Conservation (phyloP, 2,113 vertebrate genomes). For the Phoenicopterus ruber region DNA sequence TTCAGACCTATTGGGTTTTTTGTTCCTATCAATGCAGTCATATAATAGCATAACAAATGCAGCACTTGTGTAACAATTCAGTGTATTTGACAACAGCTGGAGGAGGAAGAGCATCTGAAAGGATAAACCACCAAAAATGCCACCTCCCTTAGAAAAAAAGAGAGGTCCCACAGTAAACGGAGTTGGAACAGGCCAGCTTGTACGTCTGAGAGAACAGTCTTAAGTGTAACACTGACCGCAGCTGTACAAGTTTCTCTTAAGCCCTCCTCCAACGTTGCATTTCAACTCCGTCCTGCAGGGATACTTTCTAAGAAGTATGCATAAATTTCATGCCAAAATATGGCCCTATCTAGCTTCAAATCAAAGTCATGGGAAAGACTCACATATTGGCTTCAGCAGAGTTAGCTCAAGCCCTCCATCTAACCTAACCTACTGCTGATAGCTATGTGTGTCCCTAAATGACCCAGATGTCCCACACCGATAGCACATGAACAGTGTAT, state of each 20-base stretch:
- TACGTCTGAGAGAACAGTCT: not conserved
- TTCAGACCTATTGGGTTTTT: not conserved
- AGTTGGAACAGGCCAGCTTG: not conserved
- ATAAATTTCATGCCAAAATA: not conserved
- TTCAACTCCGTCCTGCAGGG: not conserved
- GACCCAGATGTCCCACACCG: not conserved
- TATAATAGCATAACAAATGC: not conserved
- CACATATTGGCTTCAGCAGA: not conserved
- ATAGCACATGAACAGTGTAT: not conserved
- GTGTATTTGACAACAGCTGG: not conserved
- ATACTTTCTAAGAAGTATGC: not conserved
- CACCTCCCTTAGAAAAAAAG: not conserved
- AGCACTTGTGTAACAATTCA: not conserved
- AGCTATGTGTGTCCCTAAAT: not conserved
- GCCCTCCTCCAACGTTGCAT: accelerated
- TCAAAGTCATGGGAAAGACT: not conserved
- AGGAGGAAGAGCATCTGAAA: not conserved
- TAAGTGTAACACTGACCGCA: not conserved
- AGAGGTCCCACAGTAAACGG: not conserved
- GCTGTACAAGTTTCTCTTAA: not conserved
- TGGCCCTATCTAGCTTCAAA: not conserved
- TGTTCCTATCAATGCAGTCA: not conserved
- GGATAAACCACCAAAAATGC: not conserved
- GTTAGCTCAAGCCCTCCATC: not conserved
- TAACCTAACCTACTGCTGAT: not conserved